Conservation (phyloP, 2,113 vertebrate species). For the Panurus biarmicus region DNA sequence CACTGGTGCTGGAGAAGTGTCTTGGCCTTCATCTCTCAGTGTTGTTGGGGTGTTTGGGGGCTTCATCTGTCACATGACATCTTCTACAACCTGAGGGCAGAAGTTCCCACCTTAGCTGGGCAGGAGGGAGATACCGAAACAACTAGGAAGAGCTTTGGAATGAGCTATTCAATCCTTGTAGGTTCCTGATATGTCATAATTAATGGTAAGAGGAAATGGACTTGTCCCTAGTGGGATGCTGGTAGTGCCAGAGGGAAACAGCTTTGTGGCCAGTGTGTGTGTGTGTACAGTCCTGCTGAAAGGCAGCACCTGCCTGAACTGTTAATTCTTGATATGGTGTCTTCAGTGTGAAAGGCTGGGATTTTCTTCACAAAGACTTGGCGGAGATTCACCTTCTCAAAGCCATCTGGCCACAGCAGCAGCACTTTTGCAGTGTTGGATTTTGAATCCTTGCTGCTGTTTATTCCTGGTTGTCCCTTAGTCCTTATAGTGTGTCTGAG, state of each 20-base stretch:
- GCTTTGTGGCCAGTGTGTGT: neutral
- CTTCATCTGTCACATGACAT: neutral
- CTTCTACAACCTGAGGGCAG: neutral
- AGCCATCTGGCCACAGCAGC: neutral
- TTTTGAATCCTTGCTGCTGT: neutral
- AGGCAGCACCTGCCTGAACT: neutral
- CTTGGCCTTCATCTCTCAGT: fast-evolving
- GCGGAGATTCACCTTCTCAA: neutral
- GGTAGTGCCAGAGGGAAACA: neutral
- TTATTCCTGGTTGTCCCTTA: neutral
- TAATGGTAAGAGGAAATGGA: neutral
- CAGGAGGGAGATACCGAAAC: neutral
- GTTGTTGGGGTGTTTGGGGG: fast-evolving
- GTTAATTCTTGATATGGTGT: neutral
- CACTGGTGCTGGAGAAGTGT: neutral
- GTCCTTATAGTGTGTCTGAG: neutral
- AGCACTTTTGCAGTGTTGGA: neutral
- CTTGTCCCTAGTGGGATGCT: neutral
- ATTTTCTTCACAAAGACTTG: neutral
- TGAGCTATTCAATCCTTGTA: neutral
- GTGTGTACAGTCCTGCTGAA: neutral
- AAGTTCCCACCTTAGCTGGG: neutral
- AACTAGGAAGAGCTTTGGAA: neutral
- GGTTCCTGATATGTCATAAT: neutral
- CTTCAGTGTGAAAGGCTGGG: neutral